phyloP scores from a whole-genome alignment of 2,797 vertebrate species.

The Dipus sagitta region DNA sequence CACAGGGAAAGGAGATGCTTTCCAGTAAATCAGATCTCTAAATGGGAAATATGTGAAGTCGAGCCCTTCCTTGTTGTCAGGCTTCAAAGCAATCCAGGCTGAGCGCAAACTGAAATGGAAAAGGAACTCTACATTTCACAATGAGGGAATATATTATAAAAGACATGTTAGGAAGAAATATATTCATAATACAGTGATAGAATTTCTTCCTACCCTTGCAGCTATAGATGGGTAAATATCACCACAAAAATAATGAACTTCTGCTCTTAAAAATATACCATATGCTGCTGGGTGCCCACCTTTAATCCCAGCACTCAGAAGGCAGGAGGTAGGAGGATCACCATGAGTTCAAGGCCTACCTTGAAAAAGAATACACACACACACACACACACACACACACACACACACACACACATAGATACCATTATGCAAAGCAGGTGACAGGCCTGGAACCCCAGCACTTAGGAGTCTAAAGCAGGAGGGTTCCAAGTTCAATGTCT shows the following conservation, averaged over 20 bases:
- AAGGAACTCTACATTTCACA: not conserved
- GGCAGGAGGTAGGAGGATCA: too few species aligned
- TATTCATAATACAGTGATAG: not conserved
- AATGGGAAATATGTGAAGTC: not conserved
- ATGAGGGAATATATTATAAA: not conserved
- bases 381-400: too few species aligned
- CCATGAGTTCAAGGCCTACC: too few species aligned
- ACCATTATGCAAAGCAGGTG: too few species aligned
- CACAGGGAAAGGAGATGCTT: not conserved
- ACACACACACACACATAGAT: too few species aligned
- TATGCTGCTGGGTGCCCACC: not conserved
- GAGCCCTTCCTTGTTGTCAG: not conserved
- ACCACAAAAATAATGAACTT: not conserved
- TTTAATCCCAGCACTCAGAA: not conserved
- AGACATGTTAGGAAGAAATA: not conserved
- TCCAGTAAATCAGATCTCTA: not conserved
- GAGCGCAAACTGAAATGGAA: not conserved
- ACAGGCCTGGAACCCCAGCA: too few species aligned
- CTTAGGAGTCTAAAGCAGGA: too few species aligned
- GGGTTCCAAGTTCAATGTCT: too few species aligned
- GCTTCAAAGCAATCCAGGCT: too few species aligned
- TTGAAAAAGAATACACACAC: too few species aligned
- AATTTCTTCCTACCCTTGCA: not conserved
- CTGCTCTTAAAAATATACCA: not conserved
- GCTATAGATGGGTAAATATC: not conserved